Conservation (phyloP, 30 jellyfish, hydroid and myxozoan species). For the Rhopilema esculentum region DNA sequence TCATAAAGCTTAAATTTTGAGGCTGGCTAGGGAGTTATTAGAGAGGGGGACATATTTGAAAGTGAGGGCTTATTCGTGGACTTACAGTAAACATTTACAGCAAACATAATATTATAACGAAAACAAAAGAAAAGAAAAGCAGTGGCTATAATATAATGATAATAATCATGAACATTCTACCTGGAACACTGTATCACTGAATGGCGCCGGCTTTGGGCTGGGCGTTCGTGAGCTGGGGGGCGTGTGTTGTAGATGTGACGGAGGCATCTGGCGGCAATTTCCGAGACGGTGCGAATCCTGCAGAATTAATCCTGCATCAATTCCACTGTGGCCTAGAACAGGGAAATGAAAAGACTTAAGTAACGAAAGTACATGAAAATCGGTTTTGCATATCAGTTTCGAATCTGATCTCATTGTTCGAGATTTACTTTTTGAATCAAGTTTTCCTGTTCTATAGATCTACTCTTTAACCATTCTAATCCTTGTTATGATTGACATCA, state of each 20-base stretch:
- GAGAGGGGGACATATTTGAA: no score
- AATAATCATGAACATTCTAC: background rate
- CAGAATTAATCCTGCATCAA: background rate
- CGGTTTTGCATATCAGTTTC: no score
- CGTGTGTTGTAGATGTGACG: constrained; percentile 62
- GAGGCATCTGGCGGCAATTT: background rate
- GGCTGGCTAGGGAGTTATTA: no score
- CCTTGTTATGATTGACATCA: no score
- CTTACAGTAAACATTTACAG: no score
- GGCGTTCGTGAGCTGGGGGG: constrained; percentile 91
- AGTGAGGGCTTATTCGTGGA: no score
- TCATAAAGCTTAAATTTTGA: no score
- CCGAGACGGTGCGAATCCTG: background rate
- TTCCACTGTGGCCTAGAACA: background rate
- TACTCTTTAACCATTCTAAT: no score
- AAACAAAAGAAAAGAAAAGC: background rate
- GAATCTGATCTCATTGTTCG: no score
- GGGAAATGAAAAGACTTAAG: background rate
- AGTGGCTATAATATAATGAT: background rate
- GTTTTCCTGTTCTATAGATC: no score
- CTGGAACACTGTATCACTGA: constrained; percentile 33
- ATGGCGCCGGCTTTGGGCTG: constrained; percentile 59
- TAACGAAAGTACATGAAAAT: background rate
- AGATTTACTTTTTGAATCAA: no score
- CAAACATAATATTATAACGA: no score